Conservation (phyloP, 2,888 invertebrate genomes). For the Noctua comes region DNA sequence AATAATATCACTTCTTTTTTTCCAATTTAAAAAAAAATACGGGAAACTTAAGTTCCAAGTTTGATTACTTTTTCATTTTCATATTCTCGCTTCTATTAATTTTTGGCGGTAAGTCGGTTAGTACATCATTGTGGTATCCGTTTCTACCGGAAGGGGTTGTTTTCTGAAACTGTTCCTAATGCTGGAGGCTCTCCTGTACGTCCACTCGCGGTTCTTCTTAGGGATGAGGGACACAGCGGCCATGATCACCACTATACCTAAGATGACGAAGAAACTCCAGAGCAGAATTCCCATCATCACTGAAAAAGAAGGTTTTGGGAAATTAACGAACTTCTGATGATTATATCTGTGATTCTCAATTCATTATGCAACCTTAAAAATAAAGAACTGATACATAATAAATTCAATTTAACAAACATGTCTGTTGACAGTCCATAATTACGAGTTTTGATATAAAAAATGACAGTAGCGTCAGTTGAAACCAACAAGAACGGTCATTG, state of each 20-base stretch:
- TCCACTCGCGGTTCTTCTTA: constrained; percentile 79
- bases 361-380: background rate
- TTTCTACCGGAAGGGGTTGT: background rate
- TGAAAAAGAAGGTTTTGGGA: constrained; percentile 19
- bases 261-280: constrained; percentile 63
- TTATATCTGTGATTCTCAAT: background rate
- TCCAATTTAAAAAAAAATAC: background rate
- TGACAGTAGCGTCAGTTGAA: too few species aligned
- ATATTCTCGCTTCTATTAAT: background rate
- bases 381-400: background rate
- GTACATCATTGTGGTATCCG: constrained; percentile 15
- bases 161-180: constrained; percentile 74
- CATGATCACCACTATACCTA: constrained; percentile 64
- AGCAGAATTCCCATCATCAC: constrained; percentile 13
- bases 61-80: background rate
- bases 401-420: background rate
- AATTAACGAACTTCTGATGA: background rate
- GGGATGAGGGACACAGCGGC: constrained; percentile 67
- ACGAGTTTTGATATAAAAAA: too few species aligned
- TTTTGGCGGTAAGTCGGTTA: background rate
- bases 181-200: constrained; percentile 67
- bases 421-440: too few species aligned
- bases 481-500: too few species aligned
- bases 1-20: background rate
- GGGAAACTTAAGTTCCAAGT: background rate